Evolutionary conservation across 2,888 invertebrate species (phyloP), one percentile per base, ranked within the genome.

Genomic region (Conops quadrifasciatus): DNA sequence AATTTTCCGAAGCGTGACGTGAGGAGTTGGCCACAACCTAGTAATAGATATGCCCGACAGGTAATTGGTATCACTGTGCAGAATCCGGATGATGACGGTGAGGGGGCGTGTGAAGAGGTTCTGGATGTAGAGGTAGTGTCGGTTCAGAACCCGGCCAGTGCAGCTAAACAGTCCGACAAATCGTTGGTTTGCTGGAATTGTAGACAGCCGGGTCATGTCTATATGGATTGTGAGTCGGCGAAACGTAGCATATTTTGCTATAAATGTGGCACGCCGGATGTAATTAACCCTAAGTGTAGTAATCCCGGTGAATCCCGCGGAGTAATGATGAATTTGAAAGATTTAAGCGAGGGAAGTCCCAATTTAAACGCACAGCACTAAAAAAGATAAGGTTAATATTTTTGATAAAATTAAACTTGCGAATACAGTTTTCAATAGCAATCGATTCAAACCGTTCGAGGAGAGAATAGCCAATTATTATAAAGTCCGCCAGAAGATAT

Each of bases 221-320:
- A 26, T 24, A 58, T 28, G 58, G 58, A 58, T 1, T 58, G 58
- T 16, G 11, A 15, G 2, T 2, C 26, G 3, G 4, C 28, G 2
- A 24, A 26, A 58, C 58, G 26, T 4, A 2, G 15, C 28, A 58
- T 58, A 3, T 58, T 58, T 58, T 58, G 58, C 58, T 58, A 26
- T 16, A 58, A 2, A 24, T 58, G 58, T 26, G 58, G 58, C 15
- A 24, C 24, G 24, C 58, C 53, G 1, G 11, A 58, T 24, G 58
- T 58, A 0, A 26, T 28, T 15, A 28, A 21, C 3, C 58, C 58
- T 1, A 58, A 58, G 28, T 58, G 58, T 9, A 0, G 0, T 16
- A 58, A 16, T 4, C 24, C 24, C 24, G 26, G 16, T 16, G 58
- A 58, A 24, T 24, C 26, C 58, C 58, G 58, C 28, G 1, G 26